A percentile compares a stretch with the other conserved stretches of the same genome.
Conservation (phyloP, 2,113 vertebrate species). For the Grammomys dolichurus region DNA sequence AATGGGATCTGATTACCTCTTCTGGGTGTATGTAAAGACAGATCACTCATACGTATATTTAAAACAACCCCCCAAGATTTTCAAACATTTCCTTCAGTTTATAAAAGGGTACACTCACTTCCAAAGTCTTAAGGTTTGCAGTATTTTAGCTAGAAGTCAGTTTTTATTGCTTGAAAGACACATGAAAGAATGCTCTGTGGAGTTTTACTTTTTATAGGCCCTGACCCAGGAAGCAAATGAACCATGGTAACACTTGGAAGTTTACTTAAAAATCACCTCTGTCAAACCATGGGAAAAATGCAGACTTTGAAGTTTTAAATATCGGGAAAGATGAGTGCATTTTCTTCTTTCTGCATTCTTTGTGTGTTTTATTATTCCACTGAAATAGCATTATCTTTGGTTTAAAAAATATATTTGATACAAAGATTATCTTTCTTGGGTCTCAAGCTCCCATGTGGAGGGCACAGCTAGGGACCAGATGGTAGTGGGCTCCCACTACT, state of each 20-base stretch:
- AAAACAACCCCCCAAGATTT: background rate
- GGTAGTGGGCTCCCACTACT: background rate
- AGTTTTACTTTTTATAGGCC: constrained; percentile 33
- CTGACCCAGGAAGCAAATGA: background rate
- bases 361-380: constrained; percentile 41
- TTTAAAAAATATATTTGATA: constrained; percentile 60
- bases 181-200: background rate
- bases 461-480: background rate
- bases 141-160: constrained; percentile 13
- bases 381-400: constrained; percentile 35
- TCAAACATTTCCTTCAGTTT: constrained; percentile 15
- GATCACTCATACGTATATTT: too few relatives aligned
- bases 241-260: background rate
- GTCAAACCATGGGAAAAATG: background rate
- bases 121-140: background rate
- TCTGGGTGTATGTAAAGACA: too few relatives aligned
- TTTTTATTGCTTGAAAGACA: constrained; percentile 48
- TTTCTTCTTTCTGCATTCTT: constrained; percentile 56
- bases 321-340: background rate
- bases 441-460: background rate
- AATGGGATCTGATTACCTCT: too few relatives aligned
- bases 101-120: constrained; percentile 30
- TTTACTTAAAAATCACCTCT: background rate
- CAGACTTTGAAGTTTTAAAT: constrained; percentile 32
- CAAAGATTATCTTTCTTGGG: background rate